Conservation (phyloP, 2,888 invertebrate genomes). For the Plebejus argus region DNA sequence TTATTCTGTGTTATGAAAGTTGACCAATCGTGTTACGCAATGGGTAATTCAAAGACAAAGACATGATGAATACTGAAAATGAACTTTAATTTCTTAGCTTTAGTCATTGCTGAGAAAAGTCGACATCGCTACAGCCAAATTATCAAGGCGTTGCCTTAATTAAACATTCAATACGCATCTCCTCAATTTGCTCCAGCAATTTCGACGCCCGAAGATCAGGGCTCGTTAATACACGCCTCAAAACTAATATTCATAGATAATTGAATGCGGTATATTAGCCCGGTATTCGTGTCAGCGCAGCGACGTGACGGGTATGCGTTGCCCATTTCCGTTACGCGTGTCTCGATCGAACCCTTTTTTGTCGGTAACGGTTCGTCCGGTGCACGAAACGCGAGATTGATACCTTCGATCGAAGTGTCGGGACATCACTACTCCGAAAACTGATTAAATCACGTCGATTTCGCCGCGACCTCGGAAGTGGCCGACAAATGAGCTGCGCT, state of each 20-base stretch:
- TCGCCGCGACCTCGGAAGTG: conserved; percentile 50
- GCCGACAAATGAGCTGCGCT: conserved; percentile 60
- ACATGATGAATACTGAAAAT: too few relatives aligned
- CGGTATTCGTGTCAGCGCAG: conserved; percentile 71
- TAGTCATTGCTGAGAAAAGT: too few relatives aligned
- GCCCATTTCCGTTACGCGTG: conserved; percentile 75
- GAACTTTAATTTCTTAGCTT: too few relatives aligned
- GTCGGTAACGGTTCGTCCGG: conserved; percentile 72
- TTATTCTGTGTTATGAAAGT: too few relatives aligned
- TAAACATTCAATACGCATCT: conserved; percentile 37
- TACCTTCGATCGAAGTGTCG: conserved; percentile 72
- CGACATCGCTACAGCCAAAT: too few relatives aligned
- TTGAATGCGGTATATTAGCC: conserved; percentile 67
- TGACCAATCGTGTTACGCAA: too few relatives aligned
- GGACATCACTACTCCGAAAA: conserved; percentile 66
- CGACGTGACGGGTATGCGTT: conserved; percentile 69
- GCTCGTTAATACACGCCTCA: conserved; percentile 57
- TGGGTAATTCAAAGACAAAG: too few relatives aligned
- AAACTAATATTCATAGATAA: conserved; percentile 61
- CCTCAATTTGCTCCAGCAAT: conserved; percentile 35
- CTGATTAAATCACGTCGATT: conserved; percentile 78
- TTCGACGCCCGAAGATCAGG: conserved; percentile 48
- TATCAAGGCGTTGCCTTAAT: too few relatives aligned
- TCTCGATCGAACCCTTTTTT: conserved; percentile 76
- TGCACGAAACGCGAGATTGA: conserved; percentile 76